Evolutionary conservation across 2,797 vertebrate genomes (phyloP).

Genomic region (Typhlichthys subterraneus): DNA sequence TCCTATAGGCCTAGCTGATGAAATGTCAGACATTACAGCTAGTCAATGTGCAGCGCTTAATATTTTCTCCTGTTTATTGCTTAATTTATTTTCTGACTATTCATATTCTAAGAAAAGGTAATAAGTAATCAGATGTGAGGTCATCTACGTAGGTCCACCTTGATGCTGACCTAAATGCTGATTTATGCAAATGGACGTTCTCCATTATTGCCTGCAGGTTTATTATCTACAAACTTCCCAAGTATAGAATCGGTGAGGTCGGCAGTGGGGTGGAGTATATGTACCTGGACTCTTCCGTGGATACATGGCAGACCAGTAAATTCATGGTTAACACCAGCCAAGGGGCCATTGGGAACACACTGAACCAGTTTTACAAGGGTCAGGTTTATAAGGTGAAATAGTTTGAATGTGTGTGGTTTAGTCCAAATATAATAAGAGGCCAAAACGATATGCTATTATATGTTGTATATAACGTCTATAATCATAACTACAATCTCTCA

Average conservation of each 20-base stretch:
- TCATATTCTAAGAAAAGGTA: too few species aligned
- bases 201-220: conserved; percentile 78
- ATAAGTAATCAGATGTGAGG: neutral
- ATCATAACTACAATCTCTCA: conserved; percentile 46
- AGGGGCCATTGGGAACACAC: conserved; percentile 80
- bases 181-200: neutral
- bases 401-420: neutral
- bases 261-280: conserved; percentile 86
- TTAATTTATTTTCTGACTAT: too few species aligned
- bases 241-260: conserved; percentile 59
- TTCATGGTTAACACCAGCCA: conserved; percentile 81
- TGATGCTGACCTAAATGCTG: neutral
- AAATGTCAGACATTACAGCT: too few species aligned
- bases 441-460: neutral
- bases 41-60: too few species aligned
- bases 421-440: neutral
- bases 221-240: conserved; percentile 89
- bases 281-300: conserved; percentile 84
- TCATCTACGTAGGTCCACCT: too few species aligned
- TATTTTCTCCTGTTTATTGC: too few species aligned
- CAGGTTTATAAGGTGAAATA: conserved; percentile 75
- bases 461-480: neutral
- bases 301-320: conserved; percentile 79
- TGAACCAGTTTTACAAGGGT: conserved; percentile 82
- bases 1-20: too few species aligned